These are phyloP conservation scores for Sandelia bainsii DNA, from an alignment of 2,797 vertebrate genomes.

Conservation along the genomic window DNA sequence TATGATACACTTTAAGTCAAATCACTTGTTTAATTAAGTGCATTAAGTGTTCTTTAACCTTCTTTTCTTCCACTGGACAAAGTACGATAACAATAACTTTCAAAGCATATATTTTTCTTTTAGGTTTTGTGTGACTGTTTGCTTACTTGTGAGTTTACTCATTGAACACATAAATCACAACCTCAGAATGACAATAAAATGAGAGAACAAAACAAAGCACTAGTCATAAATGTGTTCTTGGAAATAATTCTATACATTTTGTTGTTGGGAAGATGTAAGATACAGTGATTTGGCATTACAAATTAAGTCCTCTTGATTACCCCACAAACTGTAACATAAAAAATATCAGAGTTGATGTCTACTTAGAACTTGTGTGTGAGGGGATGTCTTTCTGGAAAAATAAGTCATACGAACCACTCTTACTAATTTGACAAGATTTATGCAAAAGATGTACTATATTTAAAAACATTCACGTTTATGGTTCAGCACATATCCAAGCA, in stretches of 20 bases:
- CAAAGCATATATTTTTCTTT: no score
- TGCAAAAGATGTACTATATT: constrained; percentile 77
- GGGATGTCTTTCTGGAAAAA: constrained; percentile 38
- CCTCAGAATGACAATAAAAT: no score
- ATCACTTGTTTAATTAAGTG: no score
- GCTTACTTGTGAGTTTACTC: no score
- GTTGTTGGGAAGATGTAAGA: not conserved
- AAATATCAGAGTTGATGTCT: constrained; percentile 43
- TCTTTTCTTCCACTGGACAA: no score
- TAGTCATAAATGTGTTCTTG: no score
- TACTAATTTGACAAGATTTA: constrained; percentile 73
- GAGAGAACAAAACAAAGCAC: no score
- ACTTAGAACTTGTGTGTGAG: constrained; percentile 35
- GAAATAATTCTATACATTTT: not conserved
- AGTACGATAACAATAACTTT: no score
- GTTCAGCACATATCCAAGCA: constrained; percentile 54
- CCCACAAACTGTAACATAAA: constrained; percentile 30
- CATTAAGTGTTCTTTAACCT: no score
- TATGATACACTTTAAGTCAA: no score
- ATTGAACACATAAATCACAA: no score
- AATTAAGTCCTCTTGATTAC: constrained; percentile 28
- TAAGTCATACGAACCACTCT: constrained; percentile 60
- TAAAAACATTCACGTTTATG: constrained; percentile 62
- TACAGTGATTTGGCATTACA: not conserved
- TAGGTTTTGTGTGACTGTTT: no score